These are phyloP conservation scores for Scaeva pyrastri DNA, from an alignment of 2,888 invertebrate species.

Conservation along the genomic window DNA sequence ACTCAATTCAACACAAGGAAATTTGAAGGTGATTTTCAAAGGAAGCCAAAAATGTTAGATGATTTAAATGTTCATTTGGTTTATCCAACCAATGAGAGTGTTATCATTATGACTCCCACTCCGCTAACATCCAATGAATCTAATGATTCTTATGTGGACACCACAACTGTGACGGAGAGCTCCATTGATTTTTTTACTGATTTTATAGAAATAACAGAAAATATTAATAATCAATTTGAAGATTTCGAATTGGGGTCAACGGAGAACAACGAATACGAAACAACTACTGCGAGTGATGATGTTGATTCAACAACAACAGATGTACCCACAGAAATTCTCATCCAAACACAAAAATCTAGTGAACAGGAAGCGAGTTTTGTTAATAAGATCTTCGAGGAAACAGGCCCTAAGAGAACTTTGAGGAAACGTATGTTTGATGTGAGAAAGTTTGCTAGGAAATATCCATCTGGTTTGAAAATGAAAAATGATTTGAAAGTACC, in stretches of 20 bases:
- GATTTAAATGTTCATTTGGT: slow-evolving; percentile 33
- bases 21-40: neutral
- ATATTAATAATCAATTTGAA: neutral
- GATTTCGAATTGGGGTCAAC: neutral
- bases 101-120: slow-evolving; percentile 39
- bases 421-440: slow-evolving; percentile 34
- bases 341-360: neutral
- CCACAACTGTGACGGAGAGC: neutral
- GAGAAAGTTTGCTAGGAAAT: slow-evolving; percentile 9
- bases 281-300: neutral
- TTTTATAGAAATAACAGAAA: neutral
- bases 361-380: neutral
- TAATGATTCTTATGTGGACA: neutral
- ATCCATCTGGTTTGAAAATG: slow-evolving; percentile 8
- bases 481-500: slow-evolving; percentile 16
- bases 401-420: slow-evolving; percentile 29
- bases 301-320: neutral
- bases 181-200: neutral
- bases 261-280: neutral
- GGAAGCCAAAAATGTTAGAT: neutral
- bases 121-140: slow-evolving; percentile 1
- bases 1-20: neutral
- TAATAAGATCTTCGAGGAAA: slow-evolving; percentile 15
- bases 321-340: neutral
- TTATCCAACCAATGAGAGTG: slow-evolving; percentile 34